Evolutionary conservation across 2,113 vertebrate species (phyloP).

Genomic region (Trichechus manatus): DNA sequence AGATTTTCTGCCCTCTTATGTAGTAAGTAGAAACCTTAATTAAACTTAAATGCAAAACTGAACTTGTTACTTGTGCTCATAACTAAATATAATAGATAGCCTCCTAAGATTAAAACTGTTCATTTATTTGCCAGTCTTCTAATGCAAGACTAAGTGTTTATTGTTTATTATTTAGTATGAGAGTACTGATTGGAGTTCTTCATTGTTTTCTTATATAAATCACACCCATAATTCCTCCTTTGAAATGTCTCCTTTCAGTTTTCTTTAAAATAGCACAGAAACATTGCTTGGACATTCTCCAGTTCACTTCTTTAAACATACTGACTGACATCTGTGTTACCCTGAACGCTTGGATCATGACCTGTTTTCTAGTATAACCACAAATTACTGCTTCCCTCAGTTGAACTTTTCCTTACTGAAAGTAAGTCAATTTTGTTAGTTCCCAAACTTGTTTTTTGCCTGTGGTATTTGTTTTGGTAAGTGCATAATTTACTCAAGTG

Average conservation of each 20-base stretch:
- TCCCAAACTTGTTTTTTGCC: too few species aligned
- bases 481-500: too few species aligned
- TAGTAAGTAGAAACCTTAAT: not conserved
- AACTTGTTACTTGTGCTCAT: not conserved
- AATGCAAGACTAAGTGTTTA: not conserved
- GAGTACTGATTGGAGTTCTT: conserved; percentile 1
- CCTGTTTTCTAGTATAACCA: not conserved
- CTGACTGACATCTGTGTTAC: not conserved
- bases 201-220: conserved; percentile 16
- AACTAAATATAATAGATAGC: not conserved
- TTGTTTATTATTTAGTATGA: conserved; percentile 13
- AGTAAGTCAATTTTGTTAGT: not conserved
- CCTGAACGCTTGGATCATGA: not conserved
- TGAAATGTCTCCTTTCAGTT: conserved; percentile 14
- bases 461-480: too few species aligned
- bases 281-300: not conserved
- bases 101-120: conserved; percentile 25
- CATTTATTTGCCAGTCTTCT: conserved; percentile 22
- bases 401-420: conserved; percentile 36
- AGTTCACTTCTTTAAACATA: conserved; percentile 12
- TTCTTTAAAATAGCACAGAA: conserved; percentile 60
- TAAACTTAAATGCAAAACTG: not conserved
- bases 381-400: not conserved
- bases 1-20: not conserved
- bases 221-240: not conserved